Evolutionary conservation across 35 echinoderm and acorn worm species (phyloP).

Genomic region (Ptychodera flava): DNA sequence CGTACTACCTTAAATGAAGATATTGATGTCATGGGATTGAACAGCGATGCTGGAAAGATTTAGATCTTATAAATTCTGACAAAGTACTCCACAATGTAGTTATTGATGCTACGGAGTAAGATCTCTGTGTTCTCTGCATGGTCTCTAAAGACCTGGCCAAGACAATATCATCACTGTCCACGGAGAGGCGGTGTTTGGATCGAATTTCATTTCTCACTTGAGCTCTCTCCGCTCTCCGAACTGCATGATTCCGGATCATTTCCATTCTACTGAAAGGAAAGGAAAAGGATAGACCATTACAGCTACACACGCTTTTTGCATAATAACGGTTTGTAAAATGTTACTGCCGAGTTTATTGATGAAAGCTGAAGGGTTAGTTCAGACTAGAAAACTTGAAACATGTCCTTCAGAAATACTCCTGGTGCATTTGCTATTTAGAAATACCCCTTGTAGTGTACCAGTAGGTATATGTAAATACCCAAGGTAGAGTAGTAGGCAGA

Average conservation of each 20-base stretch:
- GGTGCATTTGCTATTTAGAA: not conserved
- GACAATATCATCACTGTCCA: not conserved
- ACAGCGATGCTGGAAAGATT: too few species aligned
- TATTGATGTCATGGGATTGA: too few species aligned
- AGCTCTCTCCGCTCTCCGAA: conserved; percentile 9
- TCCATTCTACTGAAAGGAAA: conserved; percentile 5
- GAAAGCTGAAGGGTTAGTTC: not conserved
- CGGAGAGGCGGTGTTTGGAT: not conserved
- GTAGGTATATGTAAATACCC: too few species aligned
- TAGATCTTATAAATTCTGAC: too few species aligned
- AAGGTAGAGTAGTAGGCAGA: too few species aligned
- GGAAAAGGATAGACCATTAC: not conserved
- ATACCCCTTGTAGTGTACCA: too few species aligned
- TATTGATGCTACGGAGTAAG: not conserved
- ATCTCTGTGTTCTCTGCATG: not conserved
- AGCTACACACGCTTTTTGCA: not conserved
- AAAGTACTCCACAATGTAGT: too few species aligned
- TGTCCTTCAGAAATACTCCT: not conserved
- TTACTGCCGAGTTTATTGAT: not conserved
- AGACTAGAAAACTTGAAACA: too few species aligned
- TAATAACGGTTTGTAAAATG: not conserved
- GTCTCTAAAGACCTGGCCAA: not conserved
- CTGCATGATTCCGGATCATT: not conserved
- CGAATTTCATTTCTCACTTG: not conserved
- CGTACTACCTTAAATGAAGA: too few species aligned